Evolutionary conservation across 1,140 invertebrate genomes (phyloP), one percentile per base, ranked within the genome.

Genomic region (Lucilia cuprina): DNA sequence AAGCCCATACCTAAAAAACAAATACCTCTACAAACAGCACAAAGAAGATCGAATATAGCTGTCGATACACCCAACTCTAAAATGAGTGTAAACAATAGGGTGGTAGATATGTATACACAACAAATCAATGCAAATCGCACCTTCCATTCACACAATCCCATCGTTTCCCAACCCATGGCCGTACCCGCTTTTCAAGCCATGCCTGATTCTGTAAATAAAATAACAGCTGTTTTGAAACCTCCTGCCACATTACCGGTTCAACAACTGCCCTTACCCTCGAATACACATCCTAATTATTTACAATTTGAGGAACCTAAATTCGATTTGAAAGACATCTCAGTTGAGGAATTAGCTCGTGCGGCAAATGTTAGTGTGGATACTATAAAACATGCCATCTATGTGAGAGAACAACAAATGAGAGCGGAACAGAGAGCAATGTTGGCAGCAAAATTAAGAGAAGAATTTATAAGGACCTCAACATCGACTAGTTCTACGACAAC

Each of bases 321-420:
- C 88, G 55, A 93, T 91, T 84, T 93, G 87, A 88, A 92, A 89
- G 86, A 93, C 88, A 93, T 93, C 87, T 91, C 93, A 85, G 82
- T 94, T 85, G 84, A 92, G 91, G 87, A 93, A 89, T 88, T 94
- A 2, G 93, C 94, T 0, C 92, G 93, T 74, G 95, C 95, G 0
- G 95, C 95, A 14, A 96, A 96, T 86, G 94, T 96, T 49, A 95
- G 94, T 0, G 93, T 95, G 84, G 95, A 95, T 83, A 94, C 95
- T 9, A 92, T 96, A 1, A 94, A 95, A 86, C 93, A 95, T 19
- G 95, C 95, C 0, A 95, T 96, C 83, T 92, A 93, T 14, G 87
- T 95, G 75, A 92, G 94, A 60, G 94, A 95, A 82, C 94, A 95
- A 86, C 94, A 95, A 86, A 86, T 95, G 30, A 89, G 94, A 85